Evolutionary conservation across 2,113 vertebrate genomes (phyloP), one percentile per base, ranked within the genome.

Genomic region (Speoplatyrhinus poulsoni): DNA sequence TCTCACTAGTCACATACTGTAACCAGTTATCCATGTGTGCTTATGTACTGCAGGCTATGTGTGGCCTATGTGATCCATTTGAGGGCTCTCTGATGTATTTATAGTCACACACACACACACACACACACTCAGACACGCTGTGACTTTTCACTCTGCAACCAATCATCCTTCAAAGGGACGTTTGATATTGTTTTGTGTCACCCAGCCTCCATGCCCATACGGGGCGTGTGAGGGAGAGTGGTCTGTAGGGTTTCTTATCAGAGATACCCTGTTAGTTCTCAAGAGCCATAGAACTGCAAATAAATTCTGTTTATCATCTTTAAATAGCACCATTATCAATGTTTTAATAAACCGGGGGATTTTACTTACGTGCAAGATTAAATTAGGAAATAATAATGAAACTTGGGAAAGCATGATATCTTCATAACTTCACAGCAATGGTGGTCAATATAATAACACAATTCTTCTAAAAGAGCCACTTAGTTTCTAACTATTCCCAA

Each of bases 121-220:
- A 59, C 80, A 69, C 68, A 65, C 57, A 59, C 53, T 72, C 62
- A 67, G 58, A 62, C 65, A 49, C 58, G 8, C 19, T 7, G 48
- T 65, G 72, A 66, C 69, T 76, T 85, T 87, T 73, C 76, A 65
- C 75, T 73, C 49, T 19, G 63, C 72, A 76, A 82, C 81, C 85
- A 87, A 82, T 83, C 82, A 73, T 61, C 79, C 85, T 85, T 88
- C 82, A 88, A 88, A 87, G 76, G 70, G 61, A 53, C 58, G 78
- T 88, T 89, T 88, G 82, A 86, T 85, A 82, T 87, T 65, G 53
- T 75, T 65, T 79, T 72, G 74, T 80, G 76, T 74, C 83, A 77
- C 72, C 75, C 79, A 49, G 76, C 69, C 81, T 71, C 65, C 73
- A 67, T 75, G 72, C 82, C 75, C 80, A 73, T 10, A 26, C 12